These are phyloP conservation scores for Eilema caniola DNA, from an alignment of 2,888 invertebrate species.

Conservation along the genomic window DNA sequence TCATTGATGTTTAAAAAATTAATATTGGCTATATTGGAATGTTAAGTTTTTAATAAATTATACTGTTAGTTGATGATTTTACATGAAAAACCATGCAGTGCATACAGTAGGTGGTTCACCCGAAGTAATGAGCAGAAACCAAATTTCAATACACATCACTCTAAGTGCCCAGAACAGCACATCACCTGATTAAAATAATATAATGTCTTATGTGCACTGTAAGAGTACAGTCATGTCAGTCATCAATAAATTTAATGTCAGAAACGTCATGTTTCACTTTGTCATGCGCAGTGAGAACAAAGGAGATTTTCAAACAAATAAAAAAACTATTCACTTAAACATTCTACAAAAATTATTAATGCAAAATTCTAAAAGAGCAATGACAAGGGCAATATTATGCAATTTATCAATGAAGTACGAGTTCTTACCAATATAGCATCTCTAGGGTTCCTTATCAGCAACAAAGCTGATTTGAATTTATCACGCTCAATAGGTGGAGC, in stretches of 20 bases:
- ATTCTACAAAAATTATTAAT: not conserved
- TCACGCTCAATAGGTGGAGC: slow-evolving; percentile 88
- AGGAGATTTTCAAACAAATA: not conserved
- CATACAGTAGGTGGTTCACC: not conserved
- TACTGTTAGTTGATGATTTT: not conserved
- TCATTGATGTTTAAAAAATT: not conserved
- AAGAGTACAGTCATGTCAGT: not conserved
- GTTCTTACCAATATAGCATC: slow-evolving; percentile 88
- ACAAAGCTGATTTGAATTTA: slow-evolving; percentile 89
- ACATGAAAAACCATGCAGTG: not conserved
- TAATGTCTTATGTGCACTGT: too few relatives aligned
- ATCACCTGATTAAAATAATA: too few relatives aligned
- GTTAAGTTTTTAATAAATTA: not conserved
- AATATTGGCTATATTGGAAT: not conserved
- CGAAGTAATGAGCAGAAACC: not conserved
- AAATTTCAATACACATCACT: too few relatives aligned
- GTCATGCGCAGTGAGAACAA: not conserved
- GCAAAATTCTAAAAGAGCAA: not conserved
- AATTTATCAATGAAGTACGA: not conserved
- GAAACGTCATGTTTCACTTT: not conserved
- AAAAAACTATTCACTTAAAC: not conserved
- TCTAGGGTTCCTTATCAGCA: slow-evolving; percentile 90
- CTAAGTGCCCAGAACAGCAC: too few relatives aligned
- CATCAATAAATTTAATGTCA: not conserved
- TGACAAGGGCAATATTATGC: not conserved